Evolutionary conservation across 1,140 invertebrate genomes (phyloP).

Genomic region (Chionoecetes opilio): DNA sequence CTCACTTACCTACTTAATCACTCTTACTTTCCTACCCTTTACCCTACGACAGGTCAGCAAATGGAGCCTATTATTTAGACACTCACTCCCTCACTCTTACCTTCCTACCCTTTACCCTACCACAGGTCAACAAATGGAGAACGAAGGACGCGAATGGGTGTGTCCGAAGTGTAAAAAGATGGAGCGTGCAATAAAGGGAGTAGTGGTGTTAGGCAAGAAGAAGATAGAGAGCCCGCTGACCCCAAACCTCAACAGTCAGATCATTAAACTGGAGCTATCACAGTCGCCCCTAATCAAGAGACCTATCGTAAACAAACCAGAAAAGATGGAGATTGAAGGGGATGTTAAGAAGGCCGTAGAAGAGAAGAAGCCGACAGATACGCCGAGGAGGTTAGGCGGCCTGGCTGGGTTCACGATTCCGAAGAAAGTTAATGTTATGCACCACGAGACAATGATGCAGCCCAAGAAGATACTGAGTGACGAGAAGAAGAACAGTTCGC

Average conservation of each 20-base stretch:
- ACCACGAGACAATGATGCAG: not conserved
- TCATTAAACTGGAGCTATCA: not conserved
- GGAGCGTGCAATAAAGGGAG: constrained; percentile 73
- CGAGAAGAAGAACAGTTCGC: constrained; percentile 33
- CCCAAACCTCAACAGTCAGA: not conserved
- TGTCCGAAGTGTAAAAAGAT: constrained; percentile 90
- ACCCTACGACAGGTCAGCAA: constrained; percentile 87
- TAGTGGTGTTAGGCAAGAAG: constrained; percentile 38
- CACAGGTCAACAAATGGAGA: constrained; percentile 87
- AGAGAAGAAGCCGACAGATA: not conserved
- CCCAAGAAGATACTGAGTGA: constrained; percentile 30
- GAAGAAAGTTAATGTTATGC: not conserved
- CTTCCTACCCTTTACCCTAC: too few species aligned
- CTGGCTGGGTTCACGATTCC: not conserved
- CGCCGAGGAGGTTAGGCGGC: not conserved
- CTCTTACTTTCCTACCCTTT: not conserved
- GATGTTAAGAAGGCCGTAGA: not conserved
- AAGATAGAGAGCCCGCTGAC: not conserved
- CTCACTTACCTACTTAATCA: too few species aligned
- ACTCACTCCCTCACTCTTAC: too few species aligned
- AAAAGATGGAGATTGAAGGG: not conserved
- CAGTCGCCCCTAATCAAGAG: not conserved
- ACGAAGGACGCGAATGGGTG: constrained; percentile 94
- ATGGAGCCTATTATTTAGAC: too few species aligned
- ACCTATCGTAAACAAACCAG: not conserved